Evolutionary conservation across 2,888 invertebrate species (phyloP), one percentile per base, ranked within the genome.

Genomic region (Chaitophorus viminalis): DNA sequence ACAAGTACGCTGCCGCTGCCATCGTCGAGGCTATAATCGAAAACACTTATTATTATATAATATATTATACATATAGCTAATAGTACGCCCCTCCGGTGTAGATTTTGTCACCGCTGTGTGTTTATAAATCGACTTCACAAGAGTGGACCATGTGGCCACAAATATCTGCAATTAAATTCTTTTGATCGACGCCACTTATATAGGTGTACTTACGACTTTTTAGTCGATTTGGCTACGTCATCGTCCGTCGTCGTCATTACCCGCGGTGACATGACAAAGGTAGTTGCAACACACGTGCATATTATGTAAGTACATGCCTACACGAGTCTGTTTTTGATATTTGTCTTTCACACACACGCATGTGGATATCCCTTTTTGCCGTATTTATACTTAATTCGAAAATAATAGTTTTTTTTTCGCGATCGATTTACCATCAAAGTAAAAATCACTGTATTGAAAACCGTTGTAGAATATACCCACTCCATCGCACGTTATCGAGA

Each of bases 141-240:
- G 25, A 68, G 68, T 11, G 25, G 68, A 68, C 68, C 68, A 25
- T 68, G 25, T 3, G 60, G 60, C 60, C 60, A 70, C 39, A 25
- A 70, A 81, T 81, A 52, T 25, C 31, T 33, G 33, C 82, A 82
- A 82, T 72, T 72, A 82, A 82, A 82, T 33, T 82, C 72, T 82
- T 72, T 72, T 72, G 54, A 82, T 18, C 29, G 76, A 76, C 5
- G 52, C 18, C n/a, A 25, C 33, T 2, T 29, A 21, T 31, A 77
- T 54, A 52, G 46, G 29, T 25, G 46, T 70, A 39, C 39, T 65
- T 14, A 8, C 8, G 46, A 33, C 11, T 83, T 83, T 60, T 65
- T 65, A 65, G 65, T 75, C 76, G 25, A 60, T 84, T 84, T 68
- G 84, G 52, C 76, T 68, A 85, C 84, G 84, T 84, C 84, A 84